phyloP scores from a whole-genome alignment of 2,797 vertebrate genomes.

The Catharus ustulatus region DNA sequence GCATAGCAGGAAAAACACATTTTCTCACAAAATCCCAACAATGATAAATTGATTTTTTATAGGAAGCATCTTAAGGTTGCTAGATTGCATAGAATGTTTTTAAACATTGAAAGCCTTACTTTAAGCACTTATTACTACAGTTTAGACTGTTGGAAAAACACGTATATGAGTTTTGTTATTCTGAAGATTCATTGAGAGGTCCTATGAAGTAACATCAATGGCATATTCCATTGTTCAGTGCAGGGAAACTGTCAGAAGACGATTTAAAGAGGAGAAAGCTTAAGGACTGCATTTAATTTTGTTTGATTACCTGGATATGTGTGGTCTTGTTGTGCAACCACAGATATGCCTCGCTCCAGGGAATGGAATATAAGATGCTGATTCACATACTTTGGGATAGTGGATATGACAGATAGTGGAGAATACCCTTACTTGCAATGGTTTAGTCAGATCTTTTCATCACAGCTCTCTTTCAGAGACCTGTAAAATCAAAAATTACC shows the following conservation, averaged over 20 bases:
- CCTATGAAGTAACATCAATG: neutral
- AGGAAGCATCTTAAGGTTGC: neutral
- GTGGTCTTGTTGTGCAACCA: neutral
- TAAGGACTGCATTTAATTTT: neutral
- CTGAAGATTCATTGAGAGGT: neutral
- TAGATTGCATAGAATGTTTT: neutral
- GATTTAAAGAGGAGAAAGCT: neutral
- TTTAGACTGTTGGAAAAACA: neutral
- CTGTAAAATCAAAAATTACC: slow-evolving; percentile 5
- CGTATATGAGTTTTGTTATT: neutral
- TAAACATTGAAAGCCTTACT: neutral
- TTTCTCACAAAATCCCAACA: neutral
- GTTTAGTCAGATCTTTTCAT: neutral
- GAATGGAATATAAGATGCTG: neutral
- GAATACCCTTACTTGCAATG: neutral
- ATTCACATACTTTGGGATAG: neutral
- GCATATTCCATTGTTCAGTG: neutral
- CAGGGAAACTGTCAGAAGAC: neutral
- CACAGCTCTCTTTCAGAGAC: neutral
- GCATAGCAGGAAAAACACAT: neutral
- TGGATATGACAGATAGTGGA: neutral
- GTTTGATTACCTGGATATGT: neutral
- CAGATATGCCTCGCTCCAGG: neutral
- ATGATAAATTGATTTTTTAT: neutral
- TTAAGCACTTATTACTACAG: neutral